Percentiles rank a stretch among this genome's conserved stretches.
Evolutionary conservation across 2,888 invertebrate genomes (phyloP).

Genomic region (Acanthococcus lagerstroemiae): DNA sequence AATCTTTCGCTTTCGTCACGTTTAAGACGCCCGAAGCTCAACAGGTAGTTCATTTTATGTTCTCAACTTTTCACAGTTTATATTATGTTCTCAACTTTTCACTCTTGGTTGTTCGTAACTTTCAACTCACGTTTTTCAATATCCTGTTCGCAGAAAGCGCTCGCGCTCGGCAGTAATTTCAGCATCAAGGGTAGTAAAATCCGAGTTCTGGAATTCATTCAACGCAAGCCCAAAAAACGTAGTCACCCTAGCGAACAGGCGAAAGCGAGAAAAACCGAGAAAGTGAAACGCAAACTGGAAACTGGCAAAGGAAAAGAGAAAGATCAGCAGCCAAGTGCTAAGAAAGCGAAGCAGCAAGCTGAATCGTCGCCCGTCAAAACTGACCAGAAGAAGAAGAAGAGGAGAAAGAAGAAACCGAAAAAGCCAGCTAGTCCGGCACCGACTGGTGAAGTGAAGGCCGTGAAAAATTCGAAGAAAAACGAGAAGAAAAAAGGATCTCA

Average conservation of each 20-base stretch:
- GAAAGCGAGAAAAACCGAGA: neutral
- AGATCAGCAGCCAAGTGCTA: neutral
- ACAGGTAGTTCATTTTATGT: neutral
- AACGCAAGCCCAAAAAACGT: constrained; percentile 6
- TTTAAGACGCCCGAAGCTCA: no score
- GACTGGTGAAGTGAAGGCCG: neutral
- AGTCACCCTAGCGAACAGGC: neutral
- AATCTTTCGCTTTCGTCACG: constrained; percentile 6
- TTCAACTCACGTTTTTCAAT: neutral
- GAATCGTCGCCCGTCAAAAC: neutral
- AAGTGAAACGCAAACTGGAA: neutral
- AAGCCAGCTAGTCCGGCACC: neutral
- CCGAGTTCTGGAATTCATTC: neutral
- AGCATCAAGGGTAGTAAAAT: neutral
- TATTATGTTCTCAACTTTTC: neutral
- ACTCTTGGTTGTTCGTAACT: neutral
- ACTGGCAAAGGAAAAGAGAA: neutral
- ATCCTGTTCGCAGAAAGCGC: constrained; percentile 6
- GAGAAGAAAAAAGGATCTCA: neutral
- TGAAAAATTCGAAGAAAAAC: neutral
- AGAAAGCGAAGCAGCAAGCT: neutral
- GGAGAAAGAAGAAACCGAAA: neutral
- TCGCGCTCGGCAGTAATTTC: neutral
- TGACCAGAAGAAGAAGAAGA: neutral
- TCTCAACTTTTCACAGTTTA: neutral